Evolutionary conservation across 2,797 vertebrate species (phyloP), one percentile per base, ranked within the genome.

Genomic region (Gadopsis marmoratus): DNA sequence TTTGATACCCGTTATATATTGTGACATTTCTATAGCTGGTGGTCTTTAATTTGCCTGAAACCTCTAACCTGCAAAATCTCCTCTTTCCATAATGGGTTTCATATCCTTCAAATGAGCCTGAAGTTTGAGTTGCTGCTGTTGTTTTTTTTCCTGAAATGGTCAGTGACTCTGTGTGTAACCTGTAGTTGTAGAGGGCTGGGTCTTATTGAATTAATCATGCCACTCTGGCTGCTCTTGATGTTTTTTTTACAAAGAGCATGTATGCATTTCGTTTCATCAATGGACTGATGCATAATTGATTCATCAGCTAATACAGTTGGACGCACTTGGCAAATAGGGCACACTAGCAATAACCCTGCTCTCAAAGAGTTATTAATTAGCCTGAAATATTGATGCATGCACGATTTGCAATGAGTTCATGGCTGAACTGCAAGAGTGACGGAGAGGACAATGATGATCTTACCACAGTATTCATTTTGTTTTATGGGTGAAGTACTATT

Each of bases 341-440:
- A 75, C 64, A 74, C 74, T 83, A 78, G 88, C 88, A 86, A 78
- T 89, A 91, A 87, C 82, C 78, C 68, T 5, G 67, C 82, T 81
- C 74, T 82, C 83, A 88, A 83, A 91, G 87, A 88, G 81, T 79
- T 87, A 88, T 92, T 91, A 92, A 94, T 94, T 93, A 92, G 76
- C 80, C 81, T 84, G 90, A 83, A 88, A 91, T 90, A 92, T 90
- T 86, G 81, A 91, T 86, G 87, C 74, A 31, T 41, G 76, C 61
- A 79, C 88, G 81, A 93, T 92, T 92, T 84, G 82, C 39, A 35
- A 78, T 35, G 67, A 65, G 69, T 47, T 23, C 70, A 65, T 82
- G 86, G 80, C 73, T 82, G 71, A 81, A 81, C 64, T 86, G 70
- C 71, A 21, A 21, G 62, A 85, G 69, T 54, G 60, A 76, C 21